Evolutionary conservation across 2,888 invertebrate species (phyloP).

Genomic region (Opisthograptis luteolata): DNA sequence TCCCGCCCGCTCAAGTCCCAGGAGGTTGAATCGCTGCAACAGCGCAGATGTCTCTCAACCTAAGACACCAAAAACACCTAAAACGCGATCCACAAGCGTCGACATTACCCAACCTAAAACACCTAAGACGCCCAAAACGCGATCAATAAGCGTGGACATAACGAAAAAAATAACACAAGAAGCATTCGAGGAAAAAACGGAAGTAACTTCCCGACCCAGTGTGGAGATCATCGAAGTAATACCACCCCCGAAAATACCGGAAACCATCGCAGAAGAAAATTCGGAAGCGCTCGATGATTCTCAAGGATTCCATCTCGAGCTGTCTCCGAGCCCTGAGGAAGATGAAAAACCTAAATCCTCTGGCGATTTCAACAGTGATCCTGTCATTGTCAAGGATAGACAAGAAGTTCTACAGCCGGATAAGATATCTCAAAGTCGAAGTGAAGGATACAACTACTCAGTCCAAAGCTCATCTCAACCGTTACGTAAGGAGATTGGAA

Average conservation of each 20-base stretch:
- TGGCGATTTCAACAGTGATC: constrained; percentile 58
- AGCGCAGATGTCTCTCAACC: constrained; percentile 63
- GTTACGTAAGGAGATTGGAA: constrained; percentile 52
- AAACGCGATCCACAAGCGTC: constrained; percentile 56
- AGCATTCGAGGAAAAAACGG: constrained; percentile 43
- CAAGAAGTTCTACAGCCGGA: constrained; percentile 55
- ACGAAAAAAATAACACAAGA: constrained; percentile 60
- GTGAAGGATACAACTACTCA: constrained; percentile 63
- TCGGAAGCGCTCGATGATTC: constrained; percentile 69
- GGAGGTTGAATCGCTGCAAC: constrained; percentile 69
- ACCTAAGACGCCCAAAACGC: constrained; percentile 66
- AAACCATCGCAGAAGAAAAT: constrained; percentile 62
- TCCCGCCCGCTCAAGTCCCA: constrained; percentile 66
- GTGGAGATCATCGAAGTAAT: constrained; percentile 63
- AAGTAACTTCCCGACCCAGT: constrained; percentile 46
- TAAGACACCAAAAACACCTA: constrained; percentile 69
- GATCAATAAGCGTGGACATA: constrained; percentile 68
- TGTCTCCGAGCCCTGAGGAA: constrained; percentile 65
- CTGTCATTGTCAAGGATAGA: constrained; percentile 57
- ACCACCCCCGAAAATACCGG: constrained; percentile 51
- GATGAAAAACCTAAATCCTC: constrained; percentile 39
- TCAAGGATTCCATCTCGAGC: constrained; percentile 67
- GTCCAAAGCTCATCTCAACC: constrained; percentile 61
- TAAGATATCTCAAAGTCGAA: constrained; percentile 56
- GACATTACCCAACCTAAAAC: too few species aligned